Conservation (phyloP, 2,113 vertebrate species). For the Oreochromis tanganicae region DNA sequence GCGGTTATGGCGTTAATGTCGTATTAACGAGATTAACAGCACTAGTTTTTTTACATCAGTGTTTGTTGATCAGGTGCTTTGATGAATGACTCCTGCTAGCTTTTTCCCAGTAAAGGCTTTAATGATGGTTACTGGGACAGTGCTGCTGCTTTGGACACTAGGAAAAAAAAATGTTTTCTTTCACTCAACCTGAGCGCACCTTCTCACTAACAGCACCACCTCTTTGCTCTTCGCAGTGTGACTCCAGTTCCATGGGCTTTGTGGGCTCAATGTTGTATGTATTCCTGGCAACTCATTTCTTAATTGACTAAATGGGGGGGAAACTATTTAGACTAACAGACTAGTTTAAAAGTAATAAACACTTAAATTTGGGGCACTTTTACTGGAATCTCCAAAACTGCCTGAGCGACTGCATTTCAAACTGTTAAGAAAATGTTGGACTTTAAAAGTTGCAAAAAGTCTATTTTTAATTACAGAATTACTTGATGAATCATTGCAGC, state of each 20-base stretch:
- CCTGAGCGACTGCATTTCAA: background rate
- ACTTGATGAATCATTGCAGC: background rate
- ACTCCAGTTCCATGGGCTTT: background rate
- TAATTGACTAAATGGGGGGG: background rate
- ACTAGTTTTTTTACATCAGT: background rate
- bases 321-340: background rate
- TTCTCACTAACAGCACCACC: background rate
- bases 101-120: background rate
- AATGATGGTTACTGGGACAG: background rate
- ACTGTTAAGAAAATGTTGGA: background rate
- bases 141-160: background rate
- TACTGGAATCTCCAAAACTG: background rate
- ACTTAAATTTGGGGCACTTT: background rate
- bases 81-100: background rate
- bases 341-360: background rate
- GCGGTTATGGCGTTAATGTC: background rate
- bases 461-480: background rate
- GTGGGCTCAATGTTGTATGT: background rate
- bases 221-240: background rate
- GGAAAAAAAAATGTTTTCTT: background rate
- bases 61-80: background rate
- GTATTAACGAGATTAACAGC: background rate
- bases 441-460: rapidly evolving
- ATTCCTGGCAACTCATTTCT: background rate
- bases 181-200: background rate